Percentiles rank a stretch among this genome's conserved stretches.
Conservation (phyloP, 1,140 invertebrate genomes). For the Danaus plexippus region DNA sequence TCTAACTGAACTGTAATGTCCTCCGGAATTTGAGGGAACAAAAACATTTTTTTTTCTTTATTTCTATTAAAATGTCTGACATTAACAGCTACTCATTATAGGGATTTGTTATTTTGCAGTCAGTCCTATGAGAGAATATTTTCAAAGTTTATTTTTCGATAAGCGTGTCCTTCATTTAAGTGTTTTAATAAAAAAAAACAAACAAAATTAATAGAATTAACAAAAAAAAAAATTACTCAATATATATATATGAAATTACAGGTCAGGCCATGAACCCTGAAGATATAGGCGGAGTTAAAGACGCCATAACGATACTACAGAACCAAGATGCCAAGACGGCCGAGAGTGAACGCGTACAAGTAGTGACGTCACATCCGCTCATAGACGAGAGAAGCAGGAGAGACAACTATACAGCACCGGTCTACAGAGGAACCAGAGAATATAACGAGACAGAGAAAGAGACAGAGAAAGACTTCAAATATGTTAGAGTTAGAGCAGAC, state of each 20-base stretch:
- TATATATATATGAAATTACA: conserved; percentile 23
- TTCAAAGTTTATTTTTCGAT: neutral
- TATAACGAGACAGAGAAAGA: conserved; percentile 30
- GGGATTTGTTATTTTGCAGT: too few species aligned
- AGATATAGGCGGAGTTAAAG: conserved; percentile 62
- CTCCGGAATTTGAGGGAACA: too few species aligned
- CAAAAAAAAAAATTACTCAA: neutral
- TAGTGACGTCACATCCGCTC: conserved; percentile 45
- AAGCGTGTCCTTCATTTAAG: neutral
- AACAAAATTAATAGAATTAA: too few species aligned
- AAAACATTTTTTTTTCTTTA: too few species aligned
- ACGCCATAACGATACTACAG: conserved; percentile 65
- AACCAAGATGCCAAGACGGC: conserved; percentile 45
- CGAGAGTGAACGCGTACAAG: conserved; percentile 30
- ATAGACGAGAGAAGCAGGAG: conserved; percentile 50
- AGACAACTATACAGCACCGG: conserved; percentile 33
- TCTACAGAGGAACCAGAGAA: conserved; percentile 51
- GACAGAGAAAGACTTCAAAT: conserved; percentile 30
- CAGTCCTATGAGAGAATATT: neutral
- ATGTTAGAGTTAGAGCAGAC: conserved; percentile 39
- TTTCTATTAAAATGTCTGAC: too few species aligned
- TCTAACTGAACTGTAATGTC: too few species aligned
- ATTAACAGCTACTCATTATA: too few species aligned
- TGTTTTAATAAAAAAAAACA: neutral
- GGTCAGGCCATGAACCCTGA: conserved; percentile 53